Base-by-base conservation (phyloP, 2,888 invertebrate species). In the Epinotia demarniana region DNA sequence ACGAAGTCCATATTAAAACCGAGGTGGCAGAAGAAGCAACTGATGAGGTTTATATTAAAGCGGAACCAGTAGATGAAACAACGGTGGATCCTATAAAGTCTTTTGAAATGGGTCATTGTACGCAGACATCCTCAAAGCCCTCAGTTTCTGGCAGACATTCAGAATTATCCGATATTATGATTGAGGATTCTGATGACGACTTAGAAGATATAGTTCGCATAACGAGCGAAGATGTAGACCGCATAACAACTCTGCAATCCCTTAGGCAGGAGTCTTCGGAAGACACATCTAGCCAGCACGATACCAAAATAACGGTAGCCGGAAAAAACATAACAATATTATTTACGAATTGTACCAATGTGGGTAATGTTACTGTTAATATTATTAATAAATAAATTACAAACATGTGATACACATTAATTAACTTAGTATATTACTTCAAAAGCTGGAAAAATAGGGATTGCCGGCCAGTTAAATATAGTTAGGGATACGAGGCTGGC, bases 261-360 rank as follows among this genome's bases (percentile, higher is more conserved):
- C 69, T 69, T 33, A 58, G 58, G 16, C 23, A 57, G 27, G 69
- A 69, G 23, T 19, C 58, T 5, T 60, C 69, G 9, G 46, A 60
- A 46, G 69, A 12, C 23, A 46, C 58, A 11, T 60, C 58, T n/a
- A 69, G 23, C 57, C 46, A n/a, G 12, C n/a, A 69, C 27, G 69
- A 69, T 27, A 69, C 69, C 2, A 69, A 60, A 39, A 58, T 69
- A 46, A 69, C 69, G n/a, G 69, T 69, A 3, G 69, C 69, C n/a
- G 69, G 69, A 39, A 69, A 69, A 27, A 69, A 69, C 60, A 69
- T 69, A 58, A 69, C 69, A 27, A 60, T 69, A n/a, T 19, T 69
- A 12, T 69, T 69, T 43, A 69, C 46, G 19, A 69, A 69, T 11
- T 69, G 69, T 69, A 23, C 58, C 23, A 58, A 69, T 60, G 69